phyloP scores from a whole-genome alignment of 2,797 vertebrate species.

The Yasuhikotakia modesta region DNA sequence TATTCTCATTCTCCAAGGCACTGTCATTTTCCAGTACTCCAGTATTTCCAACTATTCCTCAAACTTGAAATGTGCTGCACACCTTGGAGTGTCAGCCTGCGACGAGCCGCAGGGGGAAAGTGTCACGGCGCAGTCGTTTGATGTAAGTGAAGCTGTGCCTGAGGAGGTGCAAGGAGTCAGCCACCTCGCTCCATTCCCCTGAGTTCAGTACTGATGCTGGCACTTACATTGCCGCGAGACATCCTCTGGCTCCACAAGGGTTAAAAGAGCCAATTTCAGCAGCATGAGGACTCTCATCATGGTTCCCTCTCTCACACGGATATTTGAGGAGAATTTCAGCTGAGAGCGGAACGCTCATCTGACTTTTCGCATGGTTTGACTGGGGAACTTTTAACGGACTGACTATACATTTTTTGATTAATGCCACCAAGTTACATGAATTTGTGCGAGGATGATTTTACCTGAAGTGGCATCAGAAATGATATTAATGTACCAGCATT shows the following conservation, averaged over 20 bases:
- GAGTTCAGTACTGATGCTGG: slow-evolving; percentile 74
- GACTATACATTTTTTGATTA: slow-evolving; percentile 27
- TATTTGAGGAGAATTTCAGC: slow-evolving; percentile 52
- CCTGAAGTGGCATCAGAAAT: slow-evolving; percentile 8
- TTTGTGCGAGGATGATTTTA: not conserved
- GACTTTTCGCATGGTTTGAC: slow-evolving; percentile 44
- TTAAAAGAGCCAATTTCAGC: slow-evolving; percentile 70
- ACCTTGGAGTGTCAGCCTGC: slow-evolving; percentile 67
- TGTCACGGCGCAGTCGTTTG: slow-evolving; percentile 76
- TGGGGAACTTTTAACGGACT: slow-evolving; percentile 34
- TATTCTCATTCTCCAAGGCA: slow-evolving; percentile 46
- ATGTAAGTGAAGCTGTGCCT: slow-evolving; percentile 74
- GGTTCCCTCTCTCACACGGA: slow-evolving; percentile 48
- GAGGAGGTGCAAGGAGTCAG: slow-evolving; percentile 79
- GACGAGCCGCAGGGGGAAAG: slow-evolving; percentile 68
- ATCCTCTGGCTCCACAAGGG: slow-evolving; percentile 59
- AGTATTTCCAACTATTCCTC: slow-evolving; percentile 55
- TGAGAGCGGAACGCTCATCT: slow-evolving; percentile 50
- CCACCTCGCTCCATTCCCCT: slow-evolving; percentile 70
- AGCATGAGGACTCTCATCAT: slow-evolving; percentile 56
- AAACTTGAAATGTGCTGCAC: slow-evolving; percentile 68
- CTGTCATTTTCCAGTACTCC: slow-evolving; percentile 66
- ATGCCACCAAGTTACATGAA: slow-evolving; percentile 4
- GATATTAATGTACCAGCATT: not conserved
- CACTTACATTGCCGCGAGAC: slow-evolving; percentile 68